Evolutionary conservation across 1,140 invertebrate genomes (phyloP).

Genomic region (Pseudomyrmex gracilis): DNA sequence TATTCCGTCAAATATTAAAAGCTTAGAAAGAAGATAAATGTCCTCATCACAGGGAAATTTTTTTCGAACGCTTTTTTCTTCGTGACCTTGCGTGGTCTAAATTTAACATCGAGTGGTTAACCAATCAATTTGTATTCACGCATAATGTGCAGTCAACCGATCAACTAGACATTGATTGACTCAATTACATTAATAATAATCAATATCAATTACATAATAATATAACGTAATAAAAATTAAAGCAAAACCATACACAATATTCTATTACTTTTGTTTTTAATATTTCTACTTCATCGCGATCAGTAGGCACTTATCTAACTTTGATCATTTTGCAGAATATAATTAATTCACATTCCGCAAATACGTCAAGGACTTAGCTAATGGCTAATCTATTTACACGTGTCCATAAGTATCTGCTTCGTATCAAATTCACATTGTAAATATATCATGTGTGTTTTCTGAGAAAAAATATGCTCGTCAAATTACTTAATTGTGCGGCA

Average conservation of each 20-base stretch:
- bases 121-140: conserved; percentile 15
- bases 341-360: not conserved
- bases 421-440: not conserved
- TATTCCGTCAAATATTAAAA: conserved; percentile 51
- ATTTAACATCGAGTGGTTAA: conserved; percentile 40
- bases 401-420: not conserved
- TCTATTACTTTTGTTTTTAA: no score
- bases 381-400: conserved; percentile 3
- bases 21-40: conserved; percentile 46
- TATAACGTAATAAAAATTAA: no score
- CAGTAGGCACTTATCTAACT: not conserved
- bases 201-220: conserved; percentile 58
- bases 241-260: no score
- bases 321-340: not conserved
- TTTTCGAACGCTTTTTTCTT: not conserved
- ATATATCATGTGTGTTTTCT: not conserved
- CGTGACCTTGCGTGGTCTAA: conserved; percentile 2
- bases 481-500: conserved; percentile 5
- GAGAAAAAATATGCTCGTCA: not conserved
- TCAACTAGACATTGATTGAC: not conserved
- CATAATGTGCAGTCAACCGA: conserved; percentile 32
- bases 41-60: conserved; percentile 23
- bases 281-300: not conserved
- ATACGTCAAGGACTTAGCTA: not conserved
- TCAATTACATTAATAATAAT: conserved; percentile 62